Base-by-base conservation (phyloP, 1,140 invertebrate genomes). In the Diuraphis noxia region DNA sequence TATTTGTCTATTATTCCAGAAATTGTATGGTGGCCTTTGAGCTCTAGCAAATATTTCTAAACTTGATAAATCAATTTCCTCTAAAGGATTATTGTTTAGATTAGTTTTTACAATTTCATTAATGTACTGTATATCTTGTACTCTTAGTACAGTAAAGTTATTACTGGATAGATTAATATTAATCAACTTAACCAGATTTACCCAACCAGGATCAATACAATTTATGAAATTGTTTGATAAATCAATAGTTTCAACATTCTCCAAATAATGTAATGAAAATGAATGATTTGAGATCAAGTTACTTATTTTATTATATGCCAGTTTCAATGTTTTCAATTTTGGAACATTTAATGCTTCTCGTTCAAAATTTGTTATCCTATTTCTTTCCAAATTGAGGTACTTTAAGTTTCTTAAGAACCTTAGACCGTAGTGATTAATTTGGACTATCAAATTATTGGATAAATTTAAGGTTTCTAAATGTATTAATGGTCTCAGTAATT, bases 401-500 rank as follows among this genome's bases (percentile, higher is more conserved):
- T 82, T 23, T 9, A 91, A 81, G 3, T 82, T 91, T 17, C 5
- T 19, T 82, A 79, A 82, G 34, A 6, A 21, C 19, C 19, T 81
- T 38, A 91, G n/a, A 17, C 63, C 9, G 40, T 46, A 49, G 0
- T 43, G n/a, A 41, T 88, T 81, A 30, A 92, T 92, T 23, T 88
- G 36, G 19, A 46, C 7, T 23, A 92, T 38, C 7, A 43, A 52
- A 88, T 96, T 96, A 49, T 95, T 92, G 25, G 94, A 93, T 56
- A 96, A 93, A 93, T 95, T 94, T 41, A 96, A 93, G 23, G 92
- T 93, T 92, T 94, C 94, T 82, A 96, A 93, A 91, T 95, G 93
- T 77, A 93, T 94, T 92, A 94, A 93, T 85, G 93, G 93, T 46
- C 92, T 93, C 91, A 96, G 96, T 56, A 96, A 92, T 91, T 93